Base-by-base conservation (phyloP, 2,113 vertebrate species). In the Crocuta crocuta region DNA sequence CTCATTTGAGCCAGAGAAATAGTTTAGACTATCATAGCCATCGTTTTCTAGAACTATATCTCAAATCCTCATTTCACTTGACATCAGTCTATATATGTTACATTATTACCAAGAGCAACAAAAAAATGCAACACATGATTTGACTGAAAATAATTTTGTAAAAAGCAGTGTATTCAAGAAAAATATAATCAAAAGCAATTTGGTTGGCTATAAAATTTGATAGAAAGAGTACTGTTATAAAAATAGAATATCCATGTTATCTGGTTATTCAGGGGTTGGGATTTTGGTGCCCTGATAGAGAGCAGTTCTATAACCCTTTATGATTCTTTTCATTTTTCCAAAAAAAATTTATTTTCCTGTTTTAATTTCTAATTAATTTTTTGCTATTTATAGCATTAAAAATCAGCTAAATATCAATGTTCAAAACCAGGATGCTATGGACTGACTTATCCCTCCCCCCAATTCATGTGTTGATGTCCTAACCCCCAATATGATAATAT, bases 321-420 rank as follows among this genome's bases (percentile, higher is more conserved):
- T 82, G 23, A 35, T 6, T 19, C 21, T 21, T 78, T 73, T 48
- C 13, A 58, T 58, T 19, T 19, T 1, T 21, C 5, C 5, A 0
- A 15, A 11, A 74, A 55, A 5, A 4, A 39, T 39, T 10, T 0
- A 3, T 0, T 19, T 82, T 91, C 17, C 19, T 74, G 13, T 58
- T 91, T 80, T 83, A 74, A 28, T 39, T 66, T 85, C 17, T 82
- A 89, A 65, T 66, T 89, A 78, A 89, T 68, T 82, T 96, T 89
- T 39, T 16, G 79, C 6, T 89, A 13, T 21, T 80, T 90, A 23
- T 86, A 43, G 4, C 28, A 73, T 79, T 88, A 63, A 76, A 92
- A 53, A 39, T 61, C 24, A 82, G 23, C 19, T 61, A 65, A 68
- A 28, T 90, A 1, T 94, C 24, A 70, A 5, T 74, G 5, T 70